Conservation (phyloP, 2,888 invertebrate genomes). For the Xestia rhomboidea region DNA sequence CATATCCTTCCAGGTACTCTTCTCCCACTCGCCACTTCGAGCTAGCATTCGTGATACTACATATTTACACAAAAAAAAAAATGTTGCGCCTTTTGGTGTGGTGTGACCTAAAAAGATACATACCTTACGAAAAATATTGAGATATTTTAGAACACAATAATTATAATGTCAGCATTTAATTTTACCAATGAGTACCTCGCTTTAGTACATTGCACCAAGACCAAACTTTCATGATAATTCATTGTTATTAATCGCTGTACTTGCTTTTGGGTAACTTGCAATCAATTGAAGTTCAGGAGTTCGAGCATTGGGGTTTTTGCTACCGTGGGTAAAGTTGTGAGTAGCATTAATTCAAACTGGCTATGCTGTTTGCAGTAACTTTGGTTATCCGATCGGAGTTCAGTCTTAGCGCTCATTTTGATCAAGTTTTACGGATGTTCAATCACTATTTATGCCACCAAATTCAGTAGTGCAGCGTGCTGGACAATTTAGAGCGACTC, state of each 20-base stretch:
- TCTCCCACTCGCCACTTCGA: too few species aligned
- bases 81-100: too few species aligned
- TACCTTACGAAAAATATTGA: background rate
- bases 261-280: slow-evolving; percentile 29
- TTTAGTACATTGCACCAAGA: slow-evolving; percentile 12
- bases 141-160: background rate
- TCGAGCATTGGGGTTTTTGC: slow-evolving; percentile 11
- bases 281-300: slow-evolving; percentile 30
- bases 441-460: background rate
- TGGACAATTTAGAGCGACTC: background rate
- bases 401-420: background rate
- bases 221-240: slow-evolving; percentile 34
- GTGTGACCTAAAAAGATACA: too few species aligned
- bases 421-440: background rate
- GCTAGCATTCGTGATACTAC: too few species aligned
- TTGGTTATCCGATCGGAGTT: background rate
- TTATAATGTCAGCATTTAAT: background rate
- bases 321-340: slow-evolving; percentile 9
- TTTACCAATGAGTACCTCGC: background rate
- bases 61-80: too few species aligned
- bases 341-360: background rate
- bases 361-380: background rate
- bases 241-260: slow-evolving; percentile 46
- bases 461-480: background rate
- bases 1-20: too few species aligned